Base-by-base conservation (phyloP, 2,113 vertebrate genomes). In the Hiodon alosoides region DNA sequence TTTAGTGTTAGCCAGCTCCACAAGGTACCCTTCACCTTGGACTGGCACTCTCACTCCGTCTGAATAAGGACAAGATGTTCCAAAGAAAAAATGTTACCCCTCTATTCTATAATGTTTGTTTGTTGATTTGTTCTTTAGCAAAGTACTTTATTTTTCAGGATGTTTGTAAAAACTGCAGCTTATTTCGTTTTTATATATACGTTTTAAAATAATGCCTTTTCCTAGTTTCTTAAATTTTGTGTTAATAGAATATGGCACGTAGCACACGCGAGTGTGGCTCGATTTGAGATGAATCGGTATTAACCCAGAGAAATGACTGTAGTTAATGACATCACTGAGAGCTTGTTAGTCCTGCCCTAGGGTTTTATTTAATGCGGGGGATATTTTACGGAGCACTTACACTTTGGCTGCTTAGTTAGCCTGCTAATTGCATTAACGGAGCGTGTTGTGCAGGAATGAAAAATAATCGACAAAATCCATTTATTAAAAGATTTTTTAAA, bases 301-400 rank as follows among this genome's bases (percentile, higher is more conserved):
- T 84, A 86, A 89, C 90, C 88, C 80, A 80, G 90, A 92, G 90
- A 91, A 92, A 91, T 90, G 88, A 90, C 87, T 52, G 78, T 76
- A 82, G 78, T 81, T 83, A 86, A 83, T 61, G 46, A 75, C 72
- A 77, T 66, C 17, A 74, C 76, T 61, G n/a, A 4, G 55, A 75
- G 67, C 13, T 69, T 64, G 78, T 71, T 76, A 77, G 79, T 77
- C 60, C 65, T 78, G 67, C 6, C 50, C 77, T 47, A 31, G 31
- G 31, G 31, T 31, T 67, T 14, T 53, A 77, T 84, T 74, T 16
- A 54, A 67, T 17, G 58, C 74, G 77, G 55, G 58, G 4, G 16
- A 76, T 66, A 78, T 55, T 58, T 71, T 69, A 46, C 80, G 72
- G 75, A 82, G 81, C 4, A 55, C 54, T 54, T 68, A 79, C 83